Base-by-base conservation (phyloP, 2,888 invertebrate species). In the Sabatieria punctata region DNA sequence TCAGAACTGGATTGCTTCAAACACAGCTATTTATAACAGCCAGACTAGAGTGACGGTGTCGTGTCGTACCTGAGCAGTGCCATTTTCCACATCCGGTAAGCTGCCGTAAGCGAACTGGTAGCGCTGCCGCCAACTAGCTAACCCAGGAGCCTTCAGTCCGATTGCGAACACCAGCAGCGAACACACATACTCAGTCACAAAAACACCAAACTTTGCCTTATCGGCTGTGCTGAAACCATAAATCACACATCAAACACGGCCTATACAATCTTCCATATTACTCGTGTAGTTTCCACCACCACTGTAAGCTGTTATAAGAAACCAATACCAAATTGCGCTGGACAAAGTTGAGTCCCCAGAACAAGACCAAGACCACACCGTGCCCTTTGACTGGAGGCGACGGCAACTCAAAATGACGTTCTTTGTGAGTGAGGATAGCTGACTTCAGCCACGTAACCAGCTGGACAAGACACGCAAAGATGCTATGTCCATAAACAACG, bases 211-310 rank as follows among this genome's bases (percentile, higher is more conserved):
- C 22, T 41, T 25, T 36, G 35, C 19, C 24, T 41, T 24, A 23
- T 49, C 49, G 15, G 24, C 2, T 15, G 4, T 2, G 18, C 48
- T 48, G 38, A 6, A 45, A 43, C 15, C 27, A 4, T 11, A 43
- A 30, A 13, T 33, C 22, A n/a, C 13, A 37, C 6, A 37, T 6
- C 18, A 18, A 6, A 18, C 19, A 37, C 8, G 6, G 18, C 41
- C 6, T 4, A 6, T 18, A 41, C 24, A 13, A 4, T 11, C 11
- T 11, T 25, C 26, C 4, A 19, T 11, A 37, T 43, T 23, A 44
- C 48, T 39, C 22, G 18, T 30, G 24, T 39, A 48, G 21, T 19
- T 38, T 35, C 45, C 45, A 49, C 43, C 43, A 50, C 48, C 48
- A 50, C 15, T 24, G 24, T 6, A 24, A 4, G 37, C 50, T 48